These are phyloP conservation scores for Eudorcas thomsonii DNA, from an alignment of 2,113 vertebrate genomes.

Conservation along the genomic window DNA sequence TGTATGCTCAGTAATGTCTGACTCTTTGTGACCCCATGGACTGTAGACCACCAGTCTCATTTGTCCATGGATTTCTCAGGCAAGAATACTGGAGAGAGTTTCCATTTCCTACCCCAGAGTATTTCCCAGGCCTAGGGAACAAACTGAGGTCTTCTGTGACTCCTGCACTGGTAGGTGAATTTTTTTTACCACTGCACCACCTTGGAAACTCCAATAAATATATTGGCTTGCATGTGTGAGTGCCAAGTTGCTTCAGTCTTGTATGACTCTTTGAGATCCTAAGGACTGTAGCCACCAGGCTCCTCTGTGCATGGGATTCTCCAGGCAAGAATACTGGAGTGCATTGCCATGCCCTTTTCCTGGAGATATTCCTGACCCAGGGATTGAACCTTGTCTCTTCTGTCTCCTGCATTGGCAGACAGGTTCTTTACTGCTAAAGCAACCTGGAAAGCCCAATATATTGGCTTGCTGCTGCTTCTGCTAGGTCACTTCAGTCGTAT, in stretches of 20 bases:
- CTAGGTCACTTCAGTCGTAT: too few species aligned
- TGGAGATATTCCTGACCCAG: not conserved
- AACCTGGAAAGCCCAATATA: not conserved
- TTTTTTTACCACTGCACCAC: not conserved
- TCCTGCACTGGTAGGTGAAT: not conserved
- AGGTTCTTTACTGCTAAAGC: accelerated
- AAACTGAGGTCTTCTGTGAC: not conserved
- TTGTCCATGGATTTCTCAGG: not conserved
- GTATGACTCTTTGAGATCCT: not conserved
- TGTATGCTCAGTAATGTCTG: not conserved
- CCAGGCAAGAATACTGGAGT: not conserved
- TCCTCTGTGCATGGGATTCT: not conserved
- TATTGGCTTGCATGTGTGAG: not conserved
- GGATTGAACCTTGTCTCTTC: not conserved
- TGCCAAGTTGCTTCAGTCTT: not conserved
- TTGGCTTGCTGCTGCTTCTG: not conserved
- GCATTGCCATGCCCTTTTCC: not conserved
- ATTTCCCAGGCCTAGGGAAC: not conserved
- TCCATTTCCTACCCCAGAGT: not conserved
- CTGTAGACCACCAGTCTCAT: not conserved
- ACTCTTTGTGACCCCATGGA: not conserved
- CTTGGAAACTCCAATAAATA: not conserved
- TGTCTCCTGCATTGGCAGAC: not conserved
- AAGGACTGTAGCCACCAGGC: not conserved
- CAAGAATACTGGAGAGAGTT: not conserved